Evolutionary conservation across 2,888 invertebrate genomes (phyloP).

Genomic region (Diplolepis rosae): DNA sequence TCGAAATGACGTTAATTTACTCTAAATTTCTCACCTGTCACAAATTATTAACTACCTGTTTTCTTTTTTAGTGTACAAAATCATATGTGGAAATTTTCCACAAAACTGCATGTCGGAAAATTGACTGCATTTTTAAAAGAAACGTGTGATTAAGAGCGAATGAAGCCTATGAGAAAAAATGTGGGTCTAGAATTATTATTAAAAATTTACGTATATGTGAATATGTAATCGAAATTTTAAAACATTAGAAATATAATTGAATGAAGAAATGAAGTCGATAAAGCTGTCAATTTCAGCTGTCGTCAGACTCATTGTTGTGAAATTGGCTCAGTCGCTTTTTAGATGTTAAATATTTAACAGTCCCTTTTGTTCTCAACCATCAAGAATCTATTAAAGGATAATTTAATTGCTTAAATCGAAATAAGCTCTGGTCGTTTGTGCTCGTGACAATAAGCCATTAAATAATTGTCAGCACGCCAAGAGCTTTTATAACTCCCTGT

Average conservation of each 20-base stretch:
- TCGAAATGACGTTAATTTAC: not conserved
- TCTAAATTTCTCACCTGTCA: conserved; percentile 6
- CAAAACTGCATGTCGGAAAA: not conserved
- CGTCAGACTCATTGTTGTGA: not conserved
- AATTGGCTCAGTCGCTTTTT: not conserved
- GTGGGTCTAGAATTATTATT: not conserved
- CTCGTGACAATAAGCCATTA: conserved; percentile 58
- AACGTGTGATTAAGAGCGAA: not conserved
- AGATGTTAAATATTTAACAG: not conserved
- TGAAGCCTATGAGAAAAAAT: not conserved
- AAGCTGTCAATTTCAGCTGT: not conserved
- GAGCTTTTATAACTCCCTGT: not conserved
- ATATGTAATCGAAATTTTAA: too few relatives aligned
- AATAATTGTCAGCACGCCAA: conserved; percentile 53
- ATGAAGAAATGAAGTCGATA: not conserved
- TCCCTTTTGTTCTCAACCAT: not conserved
- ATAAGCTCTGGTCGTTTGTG: not conserved
- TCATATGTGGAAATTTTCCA: not conserved
- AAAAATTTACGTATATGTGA: too few relatives aligned
- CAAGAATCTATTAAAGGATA: not conserved
- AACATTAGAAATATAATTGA: not conserved
- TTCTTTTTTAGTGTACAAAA: not conserved
- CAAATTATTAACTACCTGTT: not conserved
- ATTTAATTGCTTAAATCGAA: not conserved
- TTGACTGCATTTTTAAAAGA: not conserved